A percentile compares a stretch with the other conserved stretches of the same genome.
Conservation (phyloP, 2,888 invertebrate genomes). For the Chydorus sphaericus region DNA sequence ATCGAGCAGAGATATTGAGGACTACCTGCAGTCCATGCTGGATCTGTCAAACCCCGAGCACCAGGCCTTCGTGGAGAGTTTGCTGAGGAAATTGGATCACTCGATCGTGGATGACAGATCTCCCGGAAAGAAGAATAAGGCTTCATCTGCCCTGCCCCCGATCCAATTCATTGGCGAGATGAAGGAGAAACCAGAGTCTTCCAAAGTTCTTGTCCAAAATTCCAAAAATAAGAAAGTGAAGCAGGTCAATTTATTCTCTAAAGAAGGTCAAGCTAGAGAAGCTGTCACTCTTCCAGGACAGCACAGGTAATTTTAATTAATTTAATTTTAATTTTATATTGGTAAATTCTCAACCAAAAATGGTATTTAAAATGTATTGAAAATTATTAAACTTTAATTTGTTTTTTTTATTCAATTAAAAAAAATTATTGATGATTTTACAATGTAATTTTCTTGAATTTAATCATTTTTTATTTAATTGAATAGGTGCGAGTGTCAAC, state of each 20-base stretch:
- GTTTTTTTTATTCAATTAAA: background rate
- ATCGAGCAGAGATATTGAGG: constrained; percentile 52
- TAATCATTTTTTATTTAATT: too few species aligned
- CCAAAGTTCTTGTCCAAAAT: background rate
- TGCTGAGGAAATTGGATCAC: constrained; percentile 24
- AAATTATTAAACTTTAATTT: background rate
- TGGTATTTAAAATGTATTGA: too few species aligned
- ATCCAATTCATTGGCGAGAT: background rate
- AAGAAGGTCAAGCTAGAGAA: constrained; percentile 44
- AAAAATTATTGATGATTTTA: too few species aligned
- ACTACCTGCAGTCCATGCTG: constrained; percentile 59
- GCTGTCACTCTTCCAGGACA: constrained; percentile 34
- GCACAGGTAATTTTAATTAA: constrained; percentile 18
- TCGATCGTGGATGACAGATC: background rate
- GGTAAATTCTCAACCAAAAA: too few species aligned
- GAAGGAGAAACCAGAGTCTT: constrained; percentile 1
- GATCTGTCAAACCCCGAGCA: constrained; percentile 51
- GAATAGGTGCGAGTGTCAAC: too few species aligned
- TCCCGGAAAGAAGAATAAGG: background rate
- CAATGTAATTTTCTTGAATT: too few species aligned
- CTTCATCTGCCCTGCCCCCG: background rate
- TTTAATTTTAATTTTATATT: background rate
- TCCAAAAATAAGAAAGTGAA: constrained; percentile 37
- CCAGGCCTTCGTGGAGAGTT: constrained; percentile 45
- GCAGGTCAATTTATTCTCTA: constrained; percentile 56